Evolutionary conservation across 1,140 invertebrate genomes (phyloP), one percentile per base, ranked within the genome.

Genomic region (Drosophila arawakana): DNA sequence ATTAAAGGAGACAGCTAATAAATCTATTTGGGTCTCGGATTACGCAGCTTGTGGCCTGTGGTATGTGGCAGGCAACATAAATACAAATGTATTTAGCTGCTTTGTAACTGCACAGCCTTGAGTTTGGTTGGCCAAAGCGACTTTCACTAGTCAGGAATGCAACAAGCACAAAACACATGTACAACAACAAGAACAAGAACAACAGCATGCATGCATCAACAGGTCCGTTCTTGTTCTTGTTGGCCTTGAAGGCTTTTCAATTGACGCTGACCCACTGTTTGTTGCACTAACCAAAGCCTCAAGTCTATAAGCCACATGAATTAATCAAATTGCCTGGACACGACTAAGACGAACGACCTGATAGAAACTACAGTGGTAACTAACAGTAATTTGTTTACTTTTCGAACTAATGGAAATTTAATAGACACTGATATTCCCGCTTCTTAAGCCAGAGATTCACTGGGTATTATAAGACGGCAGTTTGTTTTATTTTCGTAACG

Each of bases 61-160:
- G 13, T 39, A 58, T 15, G 52, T 13, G 7, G 15, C 55, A 59
- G 21, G 41, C 41, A 13, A 13, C 41, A n/a, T n/a, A 50, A 8
- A 59, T 44, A 21, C 1, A 21, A 21, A 21, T 21, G 18, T 21
- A 21, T 21, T 21, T 21, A 30, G 4, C 25, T 30, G 25, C 6
- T 30, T 30, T 30, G 25, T 30, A 30, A 2, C 25, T 30, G 0
- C 25, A 30, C 49, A 82, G 80, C 80, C 80, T 83, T 82, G 80
- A 80, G 71, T 47, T 60, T 25, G 50, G 15, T 37, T 55, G 58
- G 41, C 67, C 58, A 71, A 59, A 39, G 60, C 62, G 72, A 83
- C 80, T 82, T 82, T 82, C 80, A 82, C 80, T 82, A 50, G 80
- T 21, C 72, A 76, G 80, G 80, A 82, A 82, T 82, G 76, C 66